Base-by-base conservation (phyloP, 2,888 invertebrate species). In the Dorcus parallelipipedus region DNA sequence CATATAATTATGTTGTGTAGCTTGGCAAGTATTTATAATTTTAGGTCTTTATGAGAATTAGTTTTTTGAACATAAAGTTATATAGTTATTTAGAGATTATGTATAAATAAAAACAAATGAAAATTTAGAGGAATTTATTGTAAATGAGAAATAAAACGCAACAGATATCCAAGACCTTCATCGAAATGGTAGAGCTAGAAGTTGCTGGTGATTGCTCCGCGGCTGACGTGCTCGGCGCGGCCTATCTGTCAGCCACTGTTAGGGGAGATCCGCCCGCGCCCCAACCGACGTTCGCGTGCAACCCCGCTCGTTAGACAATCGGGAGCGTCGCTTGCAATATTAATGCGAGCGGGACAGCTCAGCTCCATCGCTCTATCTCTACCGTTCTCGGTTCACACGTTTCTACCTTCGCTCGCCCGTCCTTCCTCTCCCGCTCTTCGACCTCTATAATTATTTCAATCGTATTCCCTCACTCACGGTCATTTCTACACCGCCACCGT, bases 261-360 rank as follows among this genome's bases (percentile, higher is more conserved):
- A 61, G 52, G 38, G 63, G 64, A 64, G 58, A 63, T 63, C 64
- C 63, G 66, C 56, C 56, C 45, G 50, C 56, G 50, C 51, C 38
- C 45, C 56, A 38, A 56, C 39, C 67, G 60, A 60, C 67, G 68
- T 65, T 65, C 64, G 69, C 69, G 67, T 69, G 68, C 68, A 69
- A 65, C 70, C 72, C 66, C 65, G 69, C 73, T 73, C 73, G 74
- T 73, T 74, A 73, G 74, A 73, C 73, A 72, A 75, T 75, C 73
- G 73, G 72, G 73, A 72, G 67, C 73, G 72, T 73, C 74, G 71
- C 72, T 67, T 73, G 73, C 71, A 74, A 74, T 73, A 73, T 73
- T 73, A 72, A 74, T 74, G 72, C 71, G 70, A 69, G 65, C 69
- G 73, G 72, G 73, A 67, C 69, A 68, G 68, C 68, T 69, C 66